These are phyloP conservation scores for Zaprionus bogoriensis DNA, from an alignment of 2,888 invertebrate genomes.

Conservation along the genomic window DNA sequence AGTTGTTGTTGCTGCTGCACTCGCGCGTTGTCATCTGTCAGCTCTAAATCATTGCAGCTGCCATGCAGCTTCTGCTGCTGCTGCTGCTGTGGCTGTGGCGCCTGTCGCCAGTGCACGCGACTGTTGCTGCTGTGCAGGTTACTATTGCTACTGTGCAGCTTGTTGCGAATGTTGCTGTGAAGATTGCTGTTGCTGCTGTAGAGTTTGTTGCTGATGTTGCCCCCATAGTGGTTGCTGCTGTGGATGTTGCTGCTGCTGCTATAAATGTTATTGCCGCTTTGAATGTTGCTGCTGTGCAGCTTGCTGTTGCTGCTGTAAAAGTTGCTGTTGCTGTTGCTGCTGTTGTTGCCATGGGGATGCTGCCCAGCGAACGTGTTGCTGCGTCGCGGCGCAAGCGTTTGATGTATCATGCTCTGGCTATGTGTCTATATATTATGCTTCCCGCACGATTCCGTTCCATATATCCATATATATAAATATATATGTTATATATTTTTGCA, in stretches of 20 bases:
- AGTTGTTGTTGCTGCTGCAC: slow-evolving; percentile 30
- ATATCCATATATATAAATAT: neutral
- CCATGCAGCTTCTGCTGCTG: slow-evolving; percentile 64
- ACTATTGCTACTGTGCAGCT: slow-evolving; percentile 23
- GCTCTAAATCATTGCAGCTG: slow-evolving; percentile 72
- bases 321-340: slow-evolving; percentile 5
- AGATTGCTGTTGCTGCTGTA: slow-evolving; percentile 4
- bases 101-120: slow-evolving; percentile 18
- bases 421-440: slow-evolving; percentile 7
- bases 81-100: slow-evolving; percentile 6
- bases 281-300: slow-evolving; percentile 2
- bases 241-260: slow-evolving; percentile 50
- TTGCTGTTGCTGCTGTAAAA: slow-evolving; percentile 2
- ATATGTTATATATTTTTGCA: slow-evolving; percentile 6
- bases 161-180: slow-evolving; percentile 3
- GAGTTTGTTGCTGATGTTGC: slow-evolving; percentile 1
- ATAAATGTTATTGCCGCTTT: slow-evolving; percentile 28
- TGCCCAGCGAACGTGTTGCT: slow-evolving; percentile 56
- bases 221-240: slow-evolving; percentile 37
- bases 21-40: slow-evolving; percentile 42
- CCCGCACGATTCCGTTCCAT: neutral
- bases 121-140: slow-evolving; percentile 67
- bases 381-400: slow-evolving; percentile 66
- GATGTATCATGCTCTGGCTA: slow-evolving; percentile 59
- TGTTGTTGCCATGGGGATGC: slow-evolving; percentile 36